Evolutionary conservation across 2,797 vertebrate species (phyloP).

Genomic region (Sorex maritimensis): DNA sequence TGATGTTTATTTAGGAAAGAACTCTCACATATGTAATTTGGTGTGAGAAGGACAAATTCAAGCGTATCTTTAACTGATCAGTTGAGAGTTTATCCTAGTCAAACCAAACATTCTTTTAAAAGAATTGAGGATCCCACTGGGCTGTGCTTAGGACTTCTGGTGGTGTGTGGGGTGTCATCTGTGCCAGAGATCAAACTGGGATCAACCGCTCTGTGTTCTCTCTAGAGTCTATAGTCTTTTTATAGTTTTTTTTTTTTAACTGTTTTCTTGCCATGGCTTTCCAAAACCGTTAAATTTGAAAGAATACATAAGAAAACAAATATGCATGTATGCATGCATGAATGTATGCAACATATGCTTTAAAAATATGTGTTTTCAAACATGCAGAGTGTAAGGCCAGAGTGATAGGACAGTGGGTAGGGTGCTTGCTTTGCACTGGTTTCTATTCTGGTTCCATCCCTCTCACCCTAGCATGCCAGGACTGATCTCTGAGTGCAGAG

Average conservation of each 20-base stretch:
- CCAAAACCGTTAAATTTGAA: background rate
- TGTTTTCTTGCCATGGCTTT: background rate
- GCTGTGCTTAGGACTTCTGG: background rate
- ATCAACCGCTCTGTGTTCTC: no score
- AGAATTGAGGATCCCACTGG: no score
- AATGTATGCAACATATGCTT: background rate
- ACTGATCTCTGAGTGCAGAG: no score
- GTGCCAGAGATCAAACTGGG: no score
- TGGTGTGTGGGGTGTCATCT: no score
- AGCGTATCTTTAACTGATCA: constrained; percentile 80
- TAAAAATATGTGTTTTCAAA: background rate
- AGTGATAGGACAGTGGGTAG: no score
- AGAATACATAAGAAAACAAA: background rate
- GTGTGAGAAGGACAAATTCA: constrained; percentile 75
- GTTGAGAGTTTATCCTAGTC: constrained; percentile 51
- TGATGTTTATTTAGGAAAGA: constrained; percentile 85
- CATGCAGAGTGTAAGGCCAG: no score
- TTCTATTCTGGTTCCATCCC: no score
- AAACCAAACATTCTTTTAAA: background rate
- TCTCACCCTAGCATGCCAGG: no score
- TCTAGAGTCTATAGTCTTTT: no score
- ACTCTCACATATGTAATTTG: constrained; percentile 82
- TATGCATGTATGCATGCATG: background rate
- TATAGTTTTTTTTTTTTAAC: no score
- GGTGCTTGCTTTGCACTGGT: no score